A percentile compares a stretch with the other conserved stretches of the same genome.
Conservation (phyloP, 53 echinoderm and acorn worm species). For the Crossaster papposus region DNA sequence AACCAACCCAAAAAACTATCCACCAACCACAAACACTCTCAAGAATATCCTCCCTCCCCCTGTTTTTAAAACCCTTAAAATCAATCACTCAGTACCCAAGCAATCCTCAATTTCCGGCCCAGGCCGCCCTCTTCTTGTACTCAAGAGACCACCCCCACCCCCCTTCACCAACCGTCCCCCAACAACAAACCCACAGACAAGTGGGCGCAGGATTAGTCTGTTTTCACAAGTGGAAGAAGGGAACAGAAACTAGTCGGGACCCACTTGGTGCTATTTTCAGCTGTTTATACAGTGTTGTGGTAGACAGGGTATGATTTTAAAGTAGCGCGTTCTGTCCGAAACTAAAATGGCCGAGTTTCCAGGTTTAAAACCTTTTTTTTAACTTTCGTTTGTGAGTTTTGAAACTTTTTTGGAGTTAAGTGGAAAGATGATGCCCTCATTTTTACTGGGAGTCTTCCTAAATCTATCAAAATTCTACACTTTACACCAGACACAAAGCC, state of each 20-base stretch:
- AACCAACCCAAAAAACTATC: not conserved
- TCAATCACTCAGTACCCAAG: not conserved
- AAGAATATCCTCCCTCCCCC: not conserved
- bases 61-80: too few relatives aligned
- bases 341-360: not conserved
- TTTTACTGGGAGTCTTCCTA: too few relatives aligned
- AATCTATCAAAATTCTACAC: too few relatives aligned
- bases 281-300: not conserved
- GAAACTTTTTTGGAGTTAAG: not conserved
- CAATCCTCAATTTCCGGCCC: not conserved
- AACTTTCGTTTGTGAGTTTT: not conserved
- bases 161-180: not conserved
- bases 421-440: not conserved
- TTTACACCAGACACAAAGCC: too few relatives aligned
- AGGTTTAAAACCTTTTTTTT: not conserved
- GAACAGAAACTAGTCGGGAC: not conserved
- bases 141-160: not conserved
- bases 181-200: not conserved
- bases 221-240: not conserved
- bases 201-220: not conserved
- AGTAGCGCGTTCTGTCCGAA: too few relatives aligned
- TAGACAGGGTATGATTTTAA: not conserved
- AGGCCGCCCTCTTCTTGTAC: not conserved
- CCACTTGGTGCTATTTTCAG: not conserved
- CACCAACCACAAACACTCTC: not conserved